These are phyloP conservation scores for Trialeurodes vaporariorum DNA, from an alignment of 1,140 invertebrate species.

Conservation along the genomic window DNA sequence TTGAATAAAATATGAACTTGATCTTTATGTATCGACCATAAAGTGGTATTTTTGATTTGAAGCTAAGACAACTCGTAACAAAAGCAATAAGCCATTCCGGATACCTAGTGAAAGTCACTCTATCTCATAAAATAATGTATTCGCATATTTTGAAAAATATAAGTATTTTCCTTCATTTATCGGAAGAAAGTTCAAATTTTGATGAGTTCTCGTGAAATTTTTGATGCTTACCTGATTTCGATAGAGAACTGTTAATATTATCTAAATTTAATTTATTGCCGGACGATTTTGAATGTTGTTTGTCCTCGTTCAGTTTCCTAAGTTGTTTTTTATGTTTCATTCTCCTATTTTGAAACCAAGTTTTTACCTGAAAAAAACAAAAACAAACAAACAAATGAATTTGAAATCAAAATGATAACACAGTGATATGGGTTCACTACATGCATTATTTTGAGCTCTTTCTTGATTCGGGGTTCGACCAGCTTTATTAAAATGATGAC, in stretches of 20 bases:
- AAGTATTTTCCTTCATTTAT: not conserved
- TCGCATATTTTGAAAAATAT: not conserved
- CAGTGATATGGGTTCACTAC: too few relatives aligned
- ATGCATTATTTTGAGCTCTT: too few relatives aligned
- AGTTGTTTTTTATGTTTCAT: conserved; percentile 98
- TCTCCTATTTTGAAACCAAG: conserved; percentile 93
- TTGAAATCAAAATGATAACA: too few relatives aligned
- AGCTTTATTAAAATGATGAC: too few relatives aligned
- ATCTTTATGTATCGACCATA: too few relatives aligned
- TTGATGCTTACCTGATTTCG: not conserved
- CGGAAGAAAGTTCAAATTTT: not conserved
- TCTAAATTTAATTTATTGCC: not conserved
- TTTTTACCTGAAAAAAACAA: conserved; percentile 58
- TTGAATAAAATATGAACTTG: too few relatives aligned
- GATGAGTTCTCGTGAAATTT: too few relatives aligned
- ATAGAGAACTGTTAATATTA: not conserved
- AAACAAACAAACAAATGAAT: too few relatives aligned
- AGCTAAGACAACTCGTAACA: too few relatives aligned
- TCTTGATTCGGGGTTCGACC: too few relatives aligned
- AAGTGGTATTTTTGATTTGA: too few relatives aligned
- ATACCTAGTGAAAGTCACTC: not conserved
- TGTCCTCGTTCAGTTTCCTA: conserved; percentile 51
- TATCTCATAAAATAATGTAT: not conserved
- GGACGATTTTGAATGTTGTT: conserved; percentile 12
- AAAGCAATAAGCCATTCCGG: too few relatives aligned